Evolutionary conservation across 2,113 vertebrate genomes (phyloP), one percentile per base, ranked within the genome.

Genomic region (Triplophysa rosa): DNA sequence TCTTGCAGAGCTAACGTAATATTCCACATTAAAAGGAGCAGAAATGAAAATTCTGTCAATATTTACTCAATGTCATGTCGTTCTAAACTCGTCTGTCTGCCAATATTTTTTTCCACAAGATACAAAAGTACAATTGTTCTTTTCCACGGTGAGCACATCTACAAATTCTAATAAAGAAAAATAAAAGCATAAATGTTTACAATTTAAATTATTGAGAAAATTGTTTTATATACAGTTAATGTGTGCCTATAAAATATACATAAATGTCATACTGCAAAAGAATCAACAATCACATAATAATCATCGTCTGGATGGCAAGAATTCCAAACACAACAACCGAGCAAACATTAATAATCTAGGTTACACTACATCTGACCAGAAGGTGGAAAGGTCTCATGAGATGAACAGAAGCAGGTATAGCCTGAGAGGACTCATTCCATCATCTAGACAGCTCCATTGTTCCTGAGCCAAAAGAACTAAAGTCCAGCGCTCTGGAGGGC

Each of bases 381-480:
- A 67, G 66, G 23, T 66, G 49, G 19, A 42, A 63, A n/a, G 17
- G 14, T 67, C 56, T 52, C 24, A 63, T 70, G 81, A 62, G 78
- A 77, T 49, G 58, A 42, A 80, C 59, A 78, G 67, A 65, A 45
- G 77, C 72, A 79, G 62, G 77, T 56, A 71, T 11, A 59, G 87
- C 71, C 79, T 74, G 67, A 80, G 78, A 69, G 78, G 80, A 56
- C 82, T 91, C 70, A 81, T 72, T 90, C 79, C 85, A 90, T 88
- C 83, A 93, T 79, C 21, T 75, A 82, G 85, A 89, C 89, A 90
- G 85, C 83, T 87, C 87, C 83, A 85, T 88, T 90, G 88, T 87
- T 90, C 76, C 82, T 65, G 26, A 80, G 83, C 84, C 84, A 80
- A 63, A 70, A 84, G 77, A 84, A 90, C 78, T 80, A 83, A 72